Evolutionary conservation across 2,797 vertebrate species (phyloP), one percentile per base, ranked within the genome.

Genomic region (Paguma larvata): DNA sequence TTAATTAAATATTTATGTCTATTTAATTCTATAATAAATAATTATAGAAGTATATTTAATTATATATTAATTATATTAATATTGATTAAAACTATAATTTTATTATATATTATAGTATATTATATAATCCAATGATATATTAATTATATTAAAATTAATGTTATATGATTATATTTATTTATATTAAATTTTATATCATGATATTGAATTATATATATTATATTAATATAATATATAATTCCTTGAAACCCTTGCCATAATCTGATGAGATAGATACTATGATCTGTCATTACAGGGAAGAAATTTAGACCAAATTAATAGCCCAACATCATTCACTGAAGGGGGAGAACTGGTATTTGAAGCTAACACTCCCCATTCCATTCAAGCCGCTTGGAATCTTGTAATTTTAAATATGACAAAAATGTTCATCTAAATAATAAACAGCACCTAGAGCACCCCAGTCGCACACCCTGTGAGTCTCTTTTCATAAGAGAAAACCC

Each of bases 321-420:
- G 72, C 21, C 53, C 27, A 53, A 48, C 12, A 16, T 75, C 41
- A 5, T 48, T 67, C 77, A 56, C 13, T 32, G 27, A 3, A 83
- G 41, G 38, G 19, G 65, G 56, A 78, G 82, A 91, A 32, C 0
- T 11, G 5, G 9, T 27, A 62, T 80, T 62, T 90, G 56, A 96
- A 94, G n/a, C 4, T 38, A 92, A 62, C 34, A 21, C 1, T 86
- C 70, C 78, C 72, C 32, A 63, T 77, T 94, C 65, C 23, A 78
- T 51, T 87, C 44, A 79, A n/a, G 21, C 48, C 21, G 67, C 53
- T 59, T 83, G 77, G 87, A 96, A 90, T 68, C 77, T 53, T 56
- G 59, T 88, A 23, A 93, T 93, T 94, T 96, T 84, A 97, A 98
- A 93, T 27, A 91, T 72, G 41, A 79, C 51, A 83, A 65, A 87